These are phyloP conservation scores for Monopis laevigella DNA, from an alignment of 2,888 invertebrate species.

Conservation along the genomic window DNA sequence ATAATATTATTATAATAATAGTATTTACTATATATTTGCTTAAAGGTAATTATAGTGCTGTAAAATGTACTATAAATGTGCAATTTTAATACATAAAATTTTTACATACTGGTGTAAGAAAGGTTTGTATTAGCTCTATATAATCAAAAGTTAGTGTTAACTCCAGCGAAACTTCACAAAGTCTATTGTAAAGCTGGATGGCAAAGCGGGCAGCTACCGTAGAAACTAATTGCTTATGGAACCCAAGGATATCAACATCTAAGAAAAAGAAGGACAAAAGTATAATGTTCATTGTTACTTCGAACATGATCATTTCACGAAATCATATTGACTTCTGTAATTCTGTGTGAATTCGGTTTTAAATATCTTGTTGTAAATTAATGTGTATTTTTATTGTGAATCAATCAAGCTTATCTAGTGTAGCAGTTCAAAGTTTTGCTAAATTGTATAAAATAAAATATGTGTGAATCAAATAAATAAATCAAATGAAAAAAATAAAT, in stretches of 20 bases:
- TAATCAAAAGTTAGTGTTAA: constrained; percentile 25
- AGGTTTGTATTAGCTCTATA: constrained; percentile 8
- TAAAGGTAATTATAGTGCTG: too few species aligned
- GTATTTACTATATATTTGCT: too few species aligned
- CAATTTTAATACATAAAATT: too few species aligned
- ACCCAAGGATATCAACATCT: constrained; percentile 14
- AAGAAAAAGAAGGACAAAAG: neutral
- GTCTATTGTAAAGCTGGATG: constrained; percentile 41
- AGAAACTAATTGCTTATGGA: constrained; percentile 11
- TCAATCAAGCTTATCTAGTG: neutral
- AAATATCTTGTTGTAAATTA: too few species aligned
- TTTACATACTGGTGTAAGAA: too few species aligned
- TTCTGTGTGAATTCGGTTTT: too few species aligned
- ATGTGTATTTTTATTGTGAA: neutral
- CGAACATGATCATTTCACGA: too few species aligned
- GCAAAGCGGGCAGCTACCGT: constrained; percentile 46
- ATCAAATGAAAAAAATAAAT: too few species aligned
- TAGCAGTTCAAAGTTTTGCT: neutral
- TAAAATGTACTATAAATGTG: too few species aligned
- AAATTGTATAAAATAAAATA: neutral
- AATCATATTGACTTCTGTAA: too few species aligned
- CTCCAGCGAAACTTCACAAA: constrained; percentile 28
- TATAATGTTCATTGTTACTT: neutral
- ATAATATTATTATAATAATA: too few species aligned
- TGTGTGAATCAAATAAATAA: neutral